Evolutionary conservation across 2,113 vertebrate genomes (phyloP).

Genomic region (Prochilodus magdalenae): DNA sequence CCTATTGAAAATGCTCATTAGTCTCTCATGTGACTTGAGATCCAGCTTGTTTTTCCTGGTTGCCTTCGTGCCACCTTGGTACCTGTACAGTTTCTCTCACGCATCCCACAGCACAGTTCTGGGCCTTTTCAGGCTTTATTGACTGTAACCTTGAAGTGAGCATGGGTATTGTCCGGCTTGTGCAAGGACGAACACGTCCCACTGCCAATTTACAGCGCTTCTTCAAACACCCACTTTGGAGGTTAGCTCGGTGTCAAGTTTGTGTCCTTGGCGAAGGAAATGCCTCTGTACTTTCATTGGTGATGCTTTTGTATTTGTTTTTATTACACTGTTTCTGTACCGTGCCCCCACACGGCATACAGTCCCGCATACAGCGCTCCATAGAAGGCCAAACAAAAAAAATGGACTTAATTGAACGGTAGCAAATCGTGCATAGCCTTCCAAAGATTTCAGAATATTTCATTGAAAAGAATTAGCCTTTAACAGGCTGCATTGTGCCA

Average conservation of each 20-base stretch:
- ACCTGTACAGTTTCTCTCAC: not conserved
- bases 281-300: not conserved
- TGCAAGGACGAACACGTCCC: constrained; percentile 8
- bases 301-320: not conserved
- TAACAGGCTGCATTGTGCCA: too few relatives aligned
- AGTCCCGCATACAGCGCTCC: not conserved
- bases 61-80: constrained; percentile 11
- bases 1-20: constrained; percentile 7
- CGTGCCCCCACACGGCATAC: not conserved
- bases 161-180: not conserved
- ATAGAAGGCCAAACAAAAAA: too few relatives aligned
- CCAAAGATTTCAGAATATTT: too few relatives aligned
- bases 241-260: not conserved
- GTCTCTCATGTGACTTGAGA: not conserved
- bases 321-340: not conserved
- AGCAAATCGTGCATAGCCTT: too few relatives aligned
- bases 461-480: too few relatives aligned
- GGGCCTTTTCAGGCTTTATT: constrained; percentile 6
- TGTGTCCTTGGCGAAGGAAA: not conserved
- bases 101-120: constrained; percentile 7
- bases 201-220: not conserved
- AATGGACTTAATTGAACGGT: too few relatives aligned
- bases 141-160: constrained; percentile 42
- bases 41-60: constrained; percentile 18
- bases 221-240: not conserved